Base-by-base conservation (phyloP, 2,113 vertebrate species). In the Edolisoma coerulescens region DNA sequence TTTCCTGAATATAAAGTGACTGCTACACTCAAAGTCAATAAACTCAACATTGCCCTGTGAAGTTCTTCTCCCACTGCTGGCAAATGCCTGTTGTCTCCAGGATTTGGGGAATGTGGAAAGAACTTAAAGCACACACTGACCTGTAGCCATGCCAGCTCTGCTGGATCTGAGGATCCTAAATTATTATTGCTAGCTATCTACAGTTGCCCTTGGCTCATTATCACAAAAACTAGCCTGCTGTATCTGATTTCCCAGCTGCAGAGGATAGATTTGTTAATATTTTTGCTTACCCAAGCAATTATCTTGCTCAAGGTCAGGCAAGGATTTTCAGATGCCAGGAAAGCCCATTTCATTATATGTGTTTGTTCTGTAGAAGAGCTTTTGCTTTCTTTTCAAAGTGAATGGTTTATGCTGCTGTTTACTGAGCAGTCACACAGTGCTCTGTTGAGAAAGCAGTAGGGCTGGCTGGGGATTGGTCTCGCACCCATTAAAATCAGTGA, bases 281-380 rank as follows among this genome's bases (percentile, higher is more conserved):
- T 70, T 93, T 94, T 96, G 68, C 88, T 81, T 94, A 92, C 52
- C 39, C 56, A 52, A 78, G 89, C 71, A 49, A 33, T 86, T 81
- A 35, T 50, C 47, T 78, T 71, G 68, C 52, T 67, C 52, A 86
- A 92, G 87, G 92, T 84, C 82, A 81, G 50, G 37, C 64, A 81
- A 93, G 56, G 83, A 94, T 88, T 92, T 93, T 94, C 44, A 42
- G 65, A 45, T 89, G 87, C 77, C 73, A 49, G 60, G 32, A 92
- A 96, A 88, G n/a, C 28, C 84, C 20, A 8, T 90, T 93, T 86
- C 64, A 19, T 77, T 80, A 5, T 11, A 26, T 59, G 16, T 61
- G 49, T 76, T 95, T 95, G 45, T 81, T 97, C 71, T 90, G 47
- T 73, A 22, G 68, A 90, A 76, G 30, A 56, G 47, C 45, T 88